These are phyloP conservation scores for Tarsius wallacei DNA, from an alignment of 2,797 vertebrate species.

Conservation along the genomic window DNA sequence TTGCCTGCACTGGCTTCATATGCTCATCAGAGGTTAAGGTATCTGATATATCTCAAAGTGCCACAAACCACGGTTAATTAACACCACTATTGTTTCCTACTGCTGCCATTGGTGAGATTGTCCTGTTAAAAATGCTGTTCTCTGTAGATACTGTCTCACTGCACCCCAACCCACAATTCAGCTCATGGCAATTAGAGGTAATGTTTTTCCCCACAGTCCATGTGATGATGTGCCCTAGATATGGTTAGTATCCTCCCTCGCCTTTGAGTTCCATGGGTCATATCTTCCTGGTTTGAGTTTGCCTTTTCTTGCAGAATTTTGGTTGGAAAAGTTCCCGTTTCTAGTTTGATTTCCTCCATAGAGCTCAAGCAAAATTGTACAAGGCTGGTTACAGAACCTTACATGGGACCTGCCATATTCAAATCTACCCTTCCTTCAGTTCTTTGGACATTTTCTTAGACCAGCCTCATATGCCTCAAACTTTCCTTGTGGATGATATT, in stretches of 20 bases:
- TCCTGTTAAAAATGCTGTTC: not conserved
- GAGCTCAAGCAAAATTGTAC: not conserved
- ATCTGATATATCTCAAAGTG: not conserved
- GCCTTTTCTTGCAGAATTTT: not conserved
- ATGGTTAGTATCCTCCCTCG: not conserved
- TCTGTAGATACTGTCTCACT: not conserved
- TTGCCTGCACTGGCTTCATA: not conserved
- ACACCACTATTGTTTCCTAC: accelerated
- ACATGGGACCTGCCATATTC: not conserved
- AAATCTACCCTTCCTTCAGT: not conserved
- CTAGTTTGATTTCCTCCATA: not conserved
- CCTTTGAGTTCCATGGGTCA: not conserved
- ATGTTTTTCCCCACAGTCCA: not conserved
- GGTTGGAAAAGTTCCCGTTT: not conserved
- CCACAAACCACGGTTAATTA: not conserved
- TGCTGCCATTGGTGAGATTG: not conserved
- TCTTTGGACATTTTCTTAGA: not conserved
- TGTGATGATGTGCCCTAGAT: not conserved
- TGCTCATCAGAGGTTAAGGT: not conserved
- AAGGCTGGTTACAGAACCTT: not conserved
- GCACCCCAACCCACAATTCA: not conserved
- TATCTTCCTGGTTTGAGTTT: not conserved
- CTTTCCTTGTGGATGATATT: not conserved
- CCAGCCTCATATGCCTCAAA: not conserved
- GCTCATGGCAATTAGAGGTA: not conserved